Evolutionary conservation across 2,797 vertebrate species (phyloP).

Genomic region (Artibeus lituratus): DNA sequence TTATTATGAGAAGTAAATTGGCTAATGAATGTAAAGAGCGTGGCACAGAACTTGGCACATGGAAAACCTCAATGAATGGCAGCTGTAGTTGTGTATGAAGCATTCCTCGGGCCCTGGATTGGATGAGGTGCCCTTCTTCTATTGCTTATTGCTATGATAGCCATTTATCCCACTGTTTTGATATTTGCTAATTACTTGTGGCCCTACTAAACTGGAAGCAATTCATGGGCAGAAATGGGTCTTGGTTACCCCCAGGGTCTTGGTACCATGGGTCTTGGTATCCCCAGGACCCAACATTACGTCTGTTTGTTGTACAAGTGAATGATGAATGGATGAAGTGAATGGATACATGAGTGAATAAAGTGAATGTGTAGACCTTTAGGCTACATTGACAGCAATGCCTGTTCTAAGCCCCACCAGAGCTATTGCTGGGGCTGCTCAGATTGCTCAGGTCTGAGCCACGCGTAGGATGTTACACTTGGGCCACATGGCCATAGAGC

Average conservation of each 20-base stretch:
- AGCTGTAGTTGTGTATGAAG: not conserved
- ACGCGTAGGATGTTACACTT: not conserved
- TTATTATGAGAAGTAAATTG: not conserved
- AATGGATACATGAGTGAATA: not conserved
- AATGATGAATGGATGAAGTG: not conserved
- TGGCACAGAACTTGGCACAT: not conserved
- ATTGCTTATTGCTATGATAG: not conserved
- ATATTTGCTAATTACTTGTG: not conserved
- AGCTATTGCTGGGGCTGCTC: not conserved
- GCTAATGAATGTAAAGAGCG: not conserved
- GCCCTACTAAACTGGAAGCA: not conserved
- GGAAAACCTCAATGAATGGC: not conserved
- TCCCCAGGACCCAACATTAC: not conserved
- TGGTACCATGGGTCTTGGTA: no score
- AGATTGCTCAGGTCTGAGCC: not conserved
- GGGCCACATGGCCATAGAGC: not conserved
- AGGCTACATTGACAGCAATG: not conserved
- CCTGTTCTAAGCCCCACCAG: not conserved
- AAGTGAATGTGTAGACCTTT: not conserved
- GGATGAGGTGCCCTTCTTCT: not conserved
- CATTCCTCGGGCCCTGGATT: not conserved
- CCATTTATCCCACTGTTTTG: not conserved
- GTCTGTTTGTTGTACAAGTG: not conserved
- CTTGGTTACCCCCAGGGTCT: no score
- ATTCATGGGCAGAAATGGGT: not conserved